Percentiles rank a stretch among this genome's conserved stretches.
Conservation (phyloP, 2,888 invertebrate species). For the Pristionchus arcanus region DNA sequence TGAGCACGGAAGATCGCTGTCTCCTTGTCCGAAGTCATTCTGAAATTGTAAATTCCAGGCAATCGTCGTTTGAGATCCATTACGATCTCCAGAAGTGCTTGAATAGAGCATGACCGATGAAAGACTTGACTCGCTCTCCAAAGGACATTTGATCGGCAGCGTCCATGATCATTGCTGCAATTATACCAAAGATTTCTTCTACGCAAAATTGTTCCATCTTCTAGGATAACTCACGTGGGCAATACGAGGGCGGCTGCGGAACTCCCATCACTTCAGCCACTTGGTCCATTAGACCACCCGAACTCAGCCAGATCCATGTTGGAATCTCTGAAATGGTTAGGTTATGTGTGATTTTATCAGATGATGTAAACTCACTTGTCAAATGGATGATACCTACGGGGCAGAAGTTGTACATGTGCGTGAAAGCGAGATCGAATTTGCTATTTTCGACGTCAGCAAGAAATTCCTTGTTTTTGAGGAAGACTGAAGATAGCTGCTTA, state of each 20-base stretch:
- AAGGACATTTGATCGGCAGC: conserved; percentile 68
- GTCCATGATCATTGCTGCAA: conserved; percentile 69
- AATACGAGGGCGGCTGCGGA: conserved; percentile 70
- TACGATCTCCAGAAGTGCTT: conserved; percentile 53
- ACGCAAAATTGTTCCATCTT: not conserved
- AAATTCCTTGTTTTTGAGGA: conserved; percentile 63
- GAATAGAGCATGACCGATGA: conserved; percentile 66
- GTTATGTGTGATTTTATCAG: not conserved
- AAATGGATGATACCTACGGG: conserved; percentile 60
- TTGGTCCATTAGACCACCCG: conserved; percentile 67
- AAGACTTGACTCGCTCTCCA: conserved; percentile 65
- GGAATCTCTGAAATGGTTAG: conserved; percentile 59
- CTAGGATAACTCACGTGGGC: conserved; percentile 6
- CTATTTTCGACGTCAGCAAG: conserved; percentile 63
- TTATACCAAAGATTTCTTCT: too few species aligned
- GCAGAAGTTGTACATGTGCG: conserved; percentile 66
- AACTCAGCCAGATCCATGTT: conserved; percentile 67
- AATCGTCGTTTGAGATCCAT: not conserved
- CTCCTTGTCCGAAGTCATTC: conserved; percentile 60
- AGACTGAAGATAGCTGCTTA: conserved; percentile 41
- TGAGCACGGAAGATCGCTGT: conserved; percentile 68
- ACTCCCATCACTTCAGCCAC: conserved; percentile 69
- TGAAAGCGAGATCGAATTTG: conserved; percentile 73
- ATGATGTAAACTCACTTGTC: not conserved
- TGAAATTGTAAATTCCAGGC: conserved; percentile 51